Evolutionary conservation across 1,140 invertebrate species (phyloP), one percentile per base, ranked within the genome.

Genomic region (Hetaerina americana): DNA sequence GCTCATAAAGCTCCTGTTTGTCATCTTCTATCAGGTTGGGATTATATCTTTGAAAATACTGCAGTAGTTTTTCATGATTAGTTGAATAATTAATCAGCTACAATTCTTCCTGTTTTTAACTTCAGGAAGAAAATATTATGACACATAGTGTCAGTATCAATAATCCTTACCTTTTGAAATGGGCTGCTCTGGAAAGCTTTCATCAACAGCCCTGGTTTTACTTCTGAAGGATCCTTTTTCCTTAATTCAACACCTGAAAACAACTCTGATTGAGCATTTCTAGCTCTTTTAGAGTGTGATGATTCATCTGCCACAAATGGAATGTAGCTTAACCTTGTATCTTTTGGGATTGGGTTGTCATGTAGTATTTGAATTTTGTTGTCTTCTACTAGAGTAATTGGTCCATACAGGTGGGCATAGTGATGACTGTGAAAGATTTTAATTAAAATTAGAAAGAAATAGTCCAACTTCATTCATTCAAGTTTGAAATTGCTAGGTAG

Each of bases 391-490:
- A 77, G 75, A 26, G 77, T 76, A 27, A 77, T 78, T 15, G 81
- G 81, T 3, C 80, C 80, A 71, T 82, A 83, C 26, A 83, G 75
- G 69, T 83, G 80, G 26, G 80, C 80, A 70, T 77, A 82, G 71
- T 83, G 82, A 70, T 83, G 80, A 26, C 81, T 83, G 71, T 22
- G 57, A 66, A 71, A 27, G 22, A 27, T 68, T 72, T 6, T 66
- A 24, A 57, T 67, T n/a, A 27, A n/a, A n/a, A n/a, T n/a, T n/a
- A n/a, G n/a, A n/a, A n/a, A 66, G n/a, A 72, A 66, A 68, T 27
- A 22, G 26, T 5, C 0, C 10, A 29, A 40, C 28, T 22, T 27
- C 22, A 18, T 31, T 66, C 18, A 73, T 66, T 66, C 31, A 28
- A 26, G 24, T 22, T 12, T 27, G 15, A 69, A 69, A 69, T 26